Evolutionary conservation across 2,888 invertebrate species (phyloP).

Genomic region (Eustalomyia histrio): DNA sequence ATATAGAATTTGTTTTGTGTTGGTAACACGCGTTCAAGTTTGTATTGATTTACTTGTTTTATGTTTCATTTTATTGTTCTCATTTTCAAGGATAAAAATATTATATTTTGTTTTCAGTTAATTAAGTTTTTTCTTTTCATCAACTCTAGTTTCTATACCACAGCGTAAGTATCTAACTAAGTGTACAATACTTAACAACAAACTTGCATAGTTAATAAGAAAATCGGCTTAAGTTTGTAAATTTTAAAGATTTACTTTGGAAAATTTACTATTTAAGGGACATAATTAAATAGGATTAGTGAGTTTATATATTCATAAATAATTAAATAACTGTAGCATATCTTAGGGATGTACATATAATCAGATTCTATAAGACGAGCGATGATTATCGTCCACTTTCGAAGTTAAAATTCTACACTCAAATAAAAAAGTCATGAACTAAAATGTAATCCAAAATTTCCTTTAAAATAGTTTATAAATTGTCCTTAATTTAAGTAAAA

Average conservation of each 20-base stretch:
- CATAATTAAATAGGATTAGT: neutral
- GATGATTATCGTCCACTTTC: no score
- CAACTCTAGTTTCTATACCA: neutral
- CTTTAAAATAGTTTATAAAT: no score
- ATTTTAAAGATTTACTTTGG: neutral
- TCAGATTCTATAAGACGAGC: no score
- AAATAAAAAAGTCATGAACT: no score
- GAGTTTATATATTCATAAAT: neutral
- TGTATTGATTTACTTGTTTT: constrained; percentile 33
- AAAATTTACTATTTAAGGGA: neutral
- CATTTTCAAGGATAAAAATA: constrained; percentile 45
- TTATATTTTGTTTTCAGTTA: constrained; percentile 38
- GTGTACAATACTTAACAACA: neutral
- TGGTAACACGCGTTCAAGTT: constrained; percentile 13
- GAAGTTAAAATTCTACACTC: no score
- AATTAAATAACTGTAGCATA: neutral
- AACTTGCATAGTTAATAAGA: constrained; percentile 2
- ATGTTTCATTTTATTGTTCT: neutral
- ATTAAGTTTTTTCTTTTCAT: constrained; percentile 3
- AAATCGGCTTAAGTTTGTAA: constrained; percentile 6
- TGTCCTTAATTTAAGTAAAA: no score
- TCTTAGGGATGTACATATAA: neutral
- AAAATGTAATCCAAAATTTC: no score
- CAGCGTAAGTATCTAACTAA: neutral
- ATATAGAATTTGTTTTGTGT: neutral